Evolutionary conservation across 1,140 invertebrate species (phyloP), one percentile per base, ranked within the genome.

Genomic region (Monomorium pharaonis): DNA sequence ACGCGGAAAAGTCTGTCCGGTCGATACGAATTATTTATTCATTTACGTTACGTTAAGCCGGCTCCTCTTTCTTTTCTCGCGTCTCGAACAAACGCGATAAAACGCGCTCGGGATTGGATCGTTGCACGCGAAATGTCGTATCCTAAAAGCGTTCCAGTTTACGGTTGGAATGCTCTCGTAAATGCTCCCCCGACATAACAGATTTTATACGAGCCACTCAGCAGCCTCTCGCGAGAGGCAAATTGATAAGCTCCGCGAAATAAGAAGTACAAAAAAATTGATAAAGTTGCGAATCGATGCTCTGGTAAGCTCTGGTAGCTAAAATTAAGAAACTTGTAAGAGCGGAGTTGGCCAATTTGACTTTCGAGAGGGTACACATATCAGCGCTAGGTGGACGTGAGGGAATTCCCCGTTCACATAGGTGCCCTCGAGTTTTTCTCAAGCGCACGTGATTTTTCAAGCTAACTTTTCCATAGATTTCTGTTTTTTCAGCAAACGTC

Each of bases 401-500:
- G 63, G 7, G 42, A 44, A 24, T 16, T 21, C 10, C 0, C 21
- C 7, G 42, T 67, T 67, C 37, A 14, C 30, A 56, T 37, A 16
- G 56, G 49, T 21, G 14, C 33, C 24, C 33, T 37, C 58, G 9
- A 37, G 9, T 75, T 58, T 42, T 16, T 37, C 14, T 18, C n/a
- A 12, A 24, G 14, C 16, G 24, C 12, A 42, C 7, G 21, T 58
- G 33, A 75, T 58, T 56, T 24, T 75, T 75, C 49, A 5, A 75
- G 18, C 18, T 37, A 58, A 3, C 51, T 37, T 24, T 75, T 37
- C 3, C 54, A 37, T 37, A 10, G 12, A 58, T 58, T 16, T 58
- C 2, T 56, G 51, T 56, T 74, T 42, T 24, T 75, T 58, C 21
- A 75, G 51, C 51, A 75, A 56, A 75, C 14, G 24, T 42, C n/a